Evolutionary conservation across 2,888 invertebrate species (phyloP).

Genomic region (Iselma pallidipennis): DNA sequence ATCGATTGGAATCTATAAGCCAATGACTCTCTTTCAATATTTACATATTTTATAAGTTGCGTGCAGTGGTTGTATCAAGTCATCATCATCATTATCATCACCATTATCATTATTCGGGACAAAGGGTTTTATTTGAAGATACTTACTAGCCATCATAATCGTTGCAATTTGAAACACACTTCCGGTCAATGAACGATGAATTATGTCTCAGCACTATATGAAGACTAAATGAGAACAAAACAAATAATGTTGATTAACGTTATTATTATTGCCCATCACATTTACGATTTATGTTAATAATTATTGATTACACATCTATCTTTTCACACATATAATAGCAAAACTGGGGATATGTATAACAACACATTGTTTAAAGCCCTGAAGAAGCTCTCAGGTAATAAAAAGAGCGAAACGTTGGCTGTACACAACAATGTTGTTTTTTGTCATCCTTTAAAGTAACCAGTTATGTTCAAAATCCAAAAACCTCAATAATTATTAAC

Average conservation of each 20-base stretch:
- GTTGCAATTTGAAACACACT: conserved; percentile 50
- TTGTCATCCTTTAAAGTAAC: too few relatives aligned
- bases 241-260: background rate
- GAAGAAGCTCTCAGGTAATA: too few relatives aligned
- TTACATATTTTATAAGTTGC: conserved; percentile 14
- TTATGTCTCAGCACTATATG: conserved; percentile 20
- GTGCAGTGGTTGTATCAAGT: conserved; percentile 3
- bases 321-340: too few relatives aligned
- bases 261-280: too few relatives aligned
- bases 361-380: too few relatives aligned
- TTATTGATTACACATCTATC: too few relatives aligned
- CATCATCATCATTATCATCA: background rate
- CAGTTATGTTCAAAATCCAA: too few relatives aligned
- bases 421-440: too few relatives aligned
- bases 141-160: conserved; percentile 44
- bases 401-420: too few relatives aligned
- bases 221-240: conserved; percentile 2
- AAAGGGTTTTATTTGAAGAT: background rate
- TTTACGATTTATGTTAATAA: too few relatives aligned
- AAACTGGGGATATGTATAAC: too few relatives aligned
- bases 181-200: conserved; percentile 38
- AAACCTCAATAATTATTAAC: too few relatives aligned
- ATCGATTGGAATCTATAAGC: background rate
- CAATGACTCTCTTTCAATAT: background rate
- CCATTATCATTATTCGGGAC: background rate